Evolutionary conservation across 2,797 vertebrate species (phyloP).

Genomic region (Falco berigora): DNA sequence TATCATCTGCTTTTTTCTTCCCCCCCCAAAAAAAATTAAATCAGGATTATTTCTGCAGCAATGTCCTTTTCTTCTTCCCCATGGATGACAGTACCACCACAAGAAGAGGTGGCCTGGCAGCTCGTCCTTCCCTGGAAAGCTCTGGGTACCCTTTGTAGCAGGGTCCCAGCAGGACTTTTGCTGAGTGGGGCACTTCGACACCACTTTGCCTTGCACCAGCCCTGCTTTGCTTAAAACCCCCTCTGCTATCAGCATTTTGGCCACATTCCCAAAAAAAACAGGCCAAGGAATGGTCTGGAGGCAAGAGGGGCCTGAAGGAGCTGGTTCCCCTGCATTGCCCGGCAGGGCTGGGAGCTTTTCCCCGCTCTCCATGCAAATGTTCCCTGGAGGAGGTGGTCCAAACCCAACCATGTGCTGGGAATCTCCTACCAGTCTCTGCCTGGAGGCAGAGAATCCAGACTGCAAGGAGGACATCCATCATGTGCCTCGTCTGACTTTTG

Average conservation of each 20-base stretch:
- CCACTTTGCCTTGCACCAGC: not conserved
- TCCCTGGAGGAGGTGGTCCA: not conserved
- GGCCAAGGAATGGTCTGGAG: not conserved
- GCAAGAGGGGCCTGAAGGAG: not conserved
- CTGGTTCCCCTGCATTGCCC: not conserved
- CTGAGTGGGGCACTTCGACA: not conserved
- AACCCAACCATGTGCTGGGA: not conserved
- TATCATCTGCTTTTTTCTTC: not conserved
- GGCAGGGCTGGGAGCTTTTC: not conserved
- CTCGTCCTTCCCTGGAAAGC: not conserved
- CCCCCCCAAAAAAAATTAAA: not conserved
- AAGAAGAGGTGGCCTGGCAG: not conserved
- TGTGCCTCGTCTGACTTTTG: rapidly evolving
- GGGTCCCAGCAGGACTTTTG: not conserved
- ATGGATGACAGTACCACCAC: not conserved
- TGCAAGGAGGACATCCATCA: rapidly evolving
- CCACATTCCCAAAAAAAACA: not conserved
- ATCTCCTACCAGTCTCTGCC: not conserved
- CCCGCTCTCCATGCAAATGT: not conserved
- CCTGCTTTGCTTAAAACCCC: not conserved
- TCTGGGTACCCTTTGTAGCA: not conserved
- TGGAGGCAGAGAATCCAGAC: not conserved
- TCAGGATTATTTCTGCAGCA: not conserved
- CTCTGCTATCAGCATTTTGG: not conserved
- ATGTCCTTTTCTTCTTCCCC: not conserved